A percentile compares a stretch with the other conserved stretches of the same genome.
Conservation (phyloP, 2,797 vertebrate genomes). For the Salarias fasciatus region DNA sequence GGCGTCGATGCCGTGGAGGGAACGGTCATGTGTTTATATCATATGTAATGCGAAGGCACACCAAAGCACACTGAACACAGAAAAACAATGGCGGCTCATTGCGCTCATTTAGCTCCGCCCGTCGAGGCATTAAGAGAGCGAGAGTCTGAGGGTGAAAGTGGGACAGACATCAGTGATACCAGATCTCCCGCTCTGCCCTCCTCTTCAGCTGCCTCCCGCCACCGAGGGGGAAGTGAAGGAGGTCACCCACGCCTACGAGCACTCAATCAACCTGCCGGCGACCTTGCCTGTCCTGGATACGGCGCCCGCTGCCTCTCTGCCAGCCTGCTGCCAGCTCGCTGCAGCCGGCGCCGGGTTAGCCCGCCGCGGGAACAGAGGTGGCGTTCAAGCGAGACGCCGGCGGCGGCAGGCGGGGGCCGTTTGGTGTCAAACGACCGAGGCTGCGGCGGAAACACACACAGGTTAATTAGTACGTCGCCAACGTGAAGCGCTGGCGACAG, state of each 20-base stretch:
- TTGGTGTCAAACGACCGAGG: no score
- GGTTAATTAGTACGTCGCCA: slow-evolving; percentile 31
- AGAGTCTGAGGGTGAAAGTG: slow-evolving; percentile 56
- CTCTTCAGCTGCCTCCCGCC: slow-evolving; percentile 53
- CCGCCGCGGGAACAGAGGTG: slow-evolving; percentile 60
- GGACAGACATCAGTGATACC: slow-evolving; percentile 64
- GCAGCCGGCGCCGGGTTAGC: slow-evolving; percentile 65
- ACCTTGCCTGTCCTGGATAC: slow-evolving; percentile 82
- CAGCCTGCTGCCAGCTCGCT: slow-evolving; percentile 45
- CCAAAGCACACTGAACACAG: slow-evolving; percentile 15
- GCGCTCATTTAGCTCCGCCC: slow-evolving; percentile 1
- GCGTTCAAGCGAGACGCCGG: slow-evolving; percentile 53
- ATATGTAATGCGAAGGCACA: slow-evolving; percentile 8
- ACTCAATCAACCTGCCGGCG: slow-evolving; percentile 77
- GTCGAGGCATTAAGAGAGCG: slow-evolving; percentile 8
- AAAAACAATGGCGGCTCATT: background rate
- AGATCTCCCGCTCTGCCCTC: slow-evolving; percentile 44
- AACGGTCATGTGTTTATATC: slow-evolving; percentile 11
- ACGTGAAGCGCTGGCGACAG: background rate
- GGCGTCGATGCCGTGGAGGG: slow-evolving; percentile 17
- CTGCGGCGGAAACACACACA: slow-evolving; percentile 24
- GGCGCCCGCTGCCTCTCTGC: slow-evolving; percentile 51
- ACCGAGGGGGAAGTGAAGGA: slow-evolving; percentile 74
- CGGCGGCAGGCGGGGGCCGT: no score
- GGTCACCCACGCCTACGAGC: slow-evolving; percentile 82